Evolutionary conservation across 2,888 invertebrate genomes (phyloP), one percentile per base, ranked within the genome.

Genomic region (Vandiemenella viatica): DNA sequence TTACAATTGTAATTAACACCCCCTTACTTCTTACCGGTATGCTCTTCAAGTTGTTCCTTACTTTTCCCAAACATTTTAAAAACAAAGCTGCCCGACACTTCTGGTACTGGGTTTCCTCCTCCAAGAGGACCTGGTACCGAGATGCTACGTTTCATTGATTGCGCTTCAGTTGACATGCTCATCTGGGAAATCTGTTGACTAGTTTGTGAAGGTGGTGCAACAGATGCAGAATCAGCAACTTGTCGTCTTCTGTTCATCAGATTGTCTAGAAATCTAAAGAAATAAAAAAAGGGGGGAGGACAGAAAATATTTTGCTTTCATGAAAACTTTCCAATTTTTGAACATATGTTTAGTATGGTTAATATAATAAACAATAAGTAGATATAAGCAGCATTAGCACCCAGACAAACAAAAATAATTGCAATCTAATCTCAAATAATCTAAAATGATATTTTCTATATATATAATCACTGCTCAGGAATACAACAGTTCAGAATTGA

Each of bases 191-290:
- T 54, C 22, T 52, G 55, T 52, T 62, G 61, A 50, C 54, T 60
- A 51, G 62, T 65, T 43, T 63, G 54, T 21, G 65, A 62, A 5
- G 66, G 63, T 40, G 65, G 64, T 50, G 65, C 57, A 16, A 48
- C 70, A 6, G 76, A 74, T 56, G 72, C 71, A 13, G 74, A 75
- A 55, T 80, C 83, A 5, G 81, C 80, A 50, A 77, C 75, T 61
- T 82, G 81, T 17, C 87, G 70, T 48, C 89, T 71, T 60, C 80
- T 81, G 61, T 79, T 80, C 1, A 80, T 79, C 46, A 90, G 69
- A 55, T 76, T 77, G 54, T 88, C 87, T 54, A 84, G 65, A 61
- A 84, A 85, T 51, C 62, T 64, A 50, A 22, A 49, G 50, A n/a
- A 10, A 32, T 13, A 32, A 32, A 32, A 13, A 32, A 32, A 32